A percentile compares a stretch with the other conserved stretches of the same genome.
Conservation (phyloP, 2,888 invertebrate species). For the Dermolepida albohirtum region DNA sequence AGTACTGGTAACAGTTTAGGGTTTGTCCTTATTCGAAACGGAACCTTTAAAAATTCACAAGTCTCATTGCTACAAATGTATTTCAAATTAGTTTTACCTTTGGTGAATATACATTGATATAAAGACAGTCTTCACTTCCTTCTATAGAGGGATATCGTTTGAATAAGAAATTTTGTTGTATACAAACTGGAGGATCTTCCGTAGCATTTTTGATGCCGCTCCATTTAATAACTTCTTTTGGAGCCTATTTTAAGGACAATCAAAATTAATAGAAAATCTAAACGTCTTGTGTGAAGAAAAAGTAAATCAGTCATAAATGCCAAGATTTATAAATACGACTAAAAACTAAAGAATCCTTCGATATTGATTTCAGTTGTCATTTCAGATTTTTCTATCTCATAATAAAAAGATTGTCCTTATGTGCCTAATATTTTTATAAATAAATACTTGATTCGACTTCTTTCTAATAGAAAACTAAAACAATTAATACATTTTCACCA, state of each 20-base stretch:
- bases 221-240: conserved; percentile 56
- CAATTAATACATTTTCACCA: too few species aligned
- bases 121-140: conserved; percentile 68
- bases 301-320: too few species aligned
- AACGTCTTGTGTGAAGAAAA: too few species aligned
- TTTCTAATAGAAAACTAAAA: too few species aligned
- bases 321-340: too few species aligned
- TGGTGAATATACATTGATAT: conserved; percentile 67
- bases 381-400: too few species aligned
- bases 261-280: neutral
- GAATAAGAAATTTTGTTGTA: conserved; percentile 65
- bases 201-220: conserved; percentile 56
- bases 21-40: conserved; percentile 4
- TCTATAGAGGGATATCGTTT: conserved; percentile 53
- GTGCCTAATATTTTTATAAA: too few species aligned
- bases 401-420: too few species aligned
- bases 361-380: too few species aligned
- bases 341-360: too few species aligned
- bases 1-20: conserved; percentile 62
- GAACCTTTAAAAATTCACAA: neutral
- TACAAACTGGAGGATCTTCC: conserved; percentile 60
- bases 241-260: conserved; percentile 50
- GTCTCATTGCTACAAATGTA: neutral
- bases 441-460: too few species aligned
- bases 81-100: conserved; percentile 50